Percentiles rank a stretch among this genome's conserved stretches.
phyloP scores from a whole-genome alignment of 1,140 invertebrate genomes.

The Brachionus manjavacas region DNA sequence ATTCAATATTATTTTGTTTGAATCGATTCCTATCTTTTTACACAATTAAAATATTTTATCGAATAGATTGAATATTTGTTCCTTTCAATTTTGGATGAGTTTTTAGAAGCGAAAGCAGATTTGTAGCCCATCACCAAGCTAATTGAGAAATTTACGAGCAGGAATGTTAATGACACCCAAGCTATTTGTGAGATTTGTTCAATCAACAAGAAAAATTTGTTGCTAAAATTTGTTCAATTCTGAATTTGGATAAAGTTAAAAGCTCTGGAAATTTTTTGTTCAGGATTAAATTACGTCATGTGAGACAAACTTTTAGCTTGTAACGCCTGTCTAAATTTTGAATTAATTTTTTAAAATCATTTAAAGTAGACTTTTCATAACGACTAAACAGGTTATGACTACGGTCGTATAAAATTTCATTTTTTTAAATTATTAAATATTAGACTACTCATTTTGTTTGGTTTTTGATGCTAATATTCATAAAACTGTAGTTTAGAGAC shows the following conservation, averaged over 20 bases:
- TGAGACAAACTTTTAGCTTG: not conserved
- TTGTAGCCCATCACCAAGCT: not conserved
- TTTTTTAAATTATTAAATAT: no score
- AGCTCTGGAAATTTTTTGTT: not conserved
- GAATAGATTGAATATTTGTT: not conserved
- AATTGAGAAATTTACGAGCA: not conserved
- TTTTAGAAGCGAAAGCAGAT: not conserved
- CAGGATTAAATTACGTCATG: not conserved
- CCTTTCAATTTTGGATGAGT: not conserved
- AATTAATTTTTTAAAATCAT: no score
- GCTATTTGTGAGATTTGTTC: not conserved
- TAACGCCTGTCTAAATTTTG: not conserved
- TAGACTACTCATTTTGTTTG: no score
- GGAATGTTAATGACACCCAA: not conserved
- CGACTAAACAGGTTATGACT: no score
- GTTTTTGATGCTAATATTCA: no score
- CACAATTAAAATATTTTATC: not conserved
- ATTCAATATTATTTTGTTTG: not conserved
- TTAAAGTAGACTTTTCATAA: no score
- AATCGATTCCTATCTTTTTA: not conserved
- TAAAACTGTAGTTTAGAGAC: no score
- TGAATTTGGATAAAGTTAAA: not conserved
- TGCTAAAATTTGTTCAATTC: not conserved
- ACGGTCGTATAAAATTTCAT: no score
- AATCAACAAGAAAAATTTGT: not conserved